Evolutionary conservation across 2,888 invertebrate genomes (phyloP).

Genomic region (Microplitis manilae): DNA sequence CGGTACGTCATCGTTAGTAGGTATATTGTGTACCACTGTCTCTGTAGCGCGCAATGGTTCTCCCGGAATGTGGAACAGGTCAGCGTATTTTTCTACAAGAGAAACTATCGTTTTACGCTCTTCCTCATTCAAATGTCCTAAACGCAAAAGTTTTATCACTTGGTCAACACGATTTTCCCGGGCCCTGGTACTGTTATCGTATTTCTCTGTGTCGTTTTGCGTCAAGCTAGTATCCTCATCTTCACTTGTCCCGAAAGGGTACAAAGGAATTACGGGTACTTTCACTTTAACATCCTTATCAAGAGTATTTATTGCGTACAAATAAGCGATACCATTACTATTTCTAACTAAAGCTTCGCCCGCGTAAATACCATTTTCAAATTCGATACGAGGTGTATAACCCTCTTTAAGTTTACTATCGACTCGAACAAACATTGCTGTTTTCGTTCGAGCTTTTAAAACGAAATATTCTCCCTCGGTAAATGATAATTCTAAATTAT

Average conservation of each 20-base stretch:
- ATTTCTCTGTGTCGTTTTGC: neutral
- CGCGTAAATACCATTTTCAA: conserved; percentile 18
- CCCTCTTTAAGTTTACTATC: neutral
- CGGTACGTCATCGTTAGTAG: no score
- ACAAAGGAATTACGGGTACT: conserved; percentile 36
- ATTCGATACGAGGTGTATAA: conserved; percentile 24
- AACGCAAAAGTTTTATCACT: neutral
- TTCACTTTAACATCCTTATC: conserved; percentile 19
- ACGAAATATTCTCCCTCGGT: conserved; percentile 13
- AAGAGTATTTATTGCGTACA: conserved; percentile 31
- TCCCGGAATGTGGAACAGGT: no score
- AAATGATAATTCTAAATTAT: neutral
- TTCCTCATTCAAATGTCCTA: conserved; percentile 24
- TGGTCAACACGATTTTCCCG: conserved; percentile 39
- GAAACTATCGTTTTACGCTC: no score
- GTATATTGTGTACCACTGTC: no score
- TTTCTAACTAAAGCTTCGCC: conserved; percentile 21
- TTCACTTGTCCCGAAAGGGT: conserved; percentile 38
- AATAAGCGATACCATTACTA: conserved; percentile 28
- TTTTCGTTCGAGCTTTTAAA: conserved; percentile 26
- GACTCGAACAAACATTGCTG: conserved; percentile 23
- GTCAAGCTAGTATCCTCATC: conserved; percentile 23
- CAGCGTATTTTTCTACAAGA: no score
- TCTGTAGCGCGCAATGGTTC: no score
- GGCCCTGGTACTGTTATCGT: conserved; percentile 23